Percentiles rank a stretch among this genome's conserved stretches.
phyloP scores from a whole-genome alignment of 2,797 vertebrate genomes.

The Coluber constrictor region DNA sequence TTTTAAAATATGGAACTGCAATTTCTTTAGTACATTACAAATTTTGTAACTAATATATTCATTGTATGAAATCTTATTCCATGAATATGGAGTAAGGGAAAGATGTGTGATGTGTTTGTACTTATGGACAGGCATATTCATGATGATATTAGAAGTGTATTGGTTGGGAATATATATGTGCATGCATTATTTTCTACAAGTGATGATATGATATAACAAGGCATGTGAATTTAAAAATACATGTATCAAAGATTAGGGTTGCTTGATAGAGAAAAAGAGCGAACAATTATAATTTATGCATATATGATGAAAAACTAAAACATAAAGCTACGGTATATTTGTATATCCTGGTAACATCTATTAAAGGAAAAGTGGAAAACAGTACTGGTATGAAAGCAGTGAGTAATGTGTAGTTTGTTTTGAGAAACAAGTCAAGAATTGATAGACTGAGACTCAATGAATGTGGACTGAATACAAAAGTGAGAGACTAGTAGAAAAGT shows the following conservation, averaged over 20 bases:
- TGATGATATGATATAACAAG: background rate
- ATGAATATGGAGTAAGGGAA: background rate
- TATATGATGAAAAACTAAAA: background rate
- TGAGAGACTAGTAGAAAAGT: background rate
- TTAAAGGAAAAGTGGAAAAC: background rate
- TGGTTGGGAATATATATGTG: background rate
- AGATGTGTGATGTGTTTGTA: background rate
- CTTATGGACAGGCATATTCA: background rate
- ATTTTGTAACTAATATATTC: background rate
- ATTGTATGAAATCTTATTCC: background rate
- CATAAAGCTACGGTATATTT: background rate
- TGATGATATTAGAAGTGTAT: background rate
- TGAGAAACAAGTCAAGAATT: background rate
- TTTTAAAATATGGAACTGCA: background rate
- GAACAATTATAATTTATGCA: background rate
- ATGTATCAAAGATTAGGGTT: background rate
- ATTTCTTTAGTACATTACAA: background rate
- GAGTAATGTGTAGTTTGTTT: background rate
- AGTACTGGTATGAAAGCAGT: background rate
- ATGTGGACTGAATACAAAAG: background rate
- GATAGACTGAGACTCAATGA: background rate
- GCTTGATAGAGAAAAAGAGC: background rate
- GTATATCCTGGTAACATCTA: background rate
- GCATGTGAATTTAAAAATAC: background rate
- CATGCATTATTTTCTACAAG: background rate